Base-by-base conservation (phyloP, 2,797 vertebrate genomes). In the Carcharodon carcharias region DNA sequence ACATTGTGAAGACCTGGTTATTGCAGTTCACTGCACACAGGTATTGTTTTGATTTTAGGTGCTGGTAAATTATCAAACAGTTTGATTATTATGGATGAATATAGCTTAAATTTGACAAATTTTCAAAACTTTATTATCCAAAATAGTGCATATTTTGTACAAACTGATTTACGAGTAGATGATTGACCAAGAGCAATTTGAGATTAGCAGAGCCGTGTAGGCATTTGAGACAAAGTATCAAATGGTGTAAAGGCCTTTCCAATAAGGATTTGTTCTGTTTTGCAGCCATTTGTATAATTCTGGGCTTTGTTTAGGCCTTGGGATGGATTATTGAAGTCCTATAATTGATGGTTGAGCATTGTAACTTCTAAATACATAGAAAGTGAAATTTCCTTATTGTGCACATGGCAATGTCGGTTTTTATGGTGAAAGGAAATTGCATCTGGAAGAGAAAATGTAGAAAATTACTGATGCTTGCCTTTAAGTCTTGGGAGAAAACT, bases 341-440 rank as follows among this genome's bases (percentile, higher is more conserved):
- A 54, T 95, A 40, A 92, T 31, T 54, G 65, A 95, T 95, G 23
- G 45, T 95, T 95, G 94, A 71, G 94, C 94, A 95, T 95, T 95
- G 94, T 71, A 95, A 95, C 50, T 73, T 28, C 40, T 54, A 95
- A 73, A 95, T 95, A 56, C 50, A 71, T 71, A 71, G 93, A 95
- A 26, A 50, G 69, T 71, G 58, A 95, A 71, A 95, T 26, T 35
- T 95, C 40, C 40, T 73, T 54, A 95, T 95, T 69, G 94, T 71
- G 65, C 67, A 95, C 50, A 73, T 95, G 94, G 94, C 67, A 73
- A 69, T 71, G 40, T 73, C 54, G 69, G 67, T 26, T 95, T 95
- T 73, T 95, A 28, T 95, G 65, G 94, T 73, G 65, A 56, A 95
- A 95, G 94, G 94, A 95, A 95, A 73, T 95, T 95, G 94, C 18